A percentile compares a stretch with the other conserved stretches of the same genome.
These are phyloP conservation scores for Pseudomyrmex cubaensis DNA, from an alignment of 1,140 invertebrate genomes.

Conservation along the genomic window DNA sequence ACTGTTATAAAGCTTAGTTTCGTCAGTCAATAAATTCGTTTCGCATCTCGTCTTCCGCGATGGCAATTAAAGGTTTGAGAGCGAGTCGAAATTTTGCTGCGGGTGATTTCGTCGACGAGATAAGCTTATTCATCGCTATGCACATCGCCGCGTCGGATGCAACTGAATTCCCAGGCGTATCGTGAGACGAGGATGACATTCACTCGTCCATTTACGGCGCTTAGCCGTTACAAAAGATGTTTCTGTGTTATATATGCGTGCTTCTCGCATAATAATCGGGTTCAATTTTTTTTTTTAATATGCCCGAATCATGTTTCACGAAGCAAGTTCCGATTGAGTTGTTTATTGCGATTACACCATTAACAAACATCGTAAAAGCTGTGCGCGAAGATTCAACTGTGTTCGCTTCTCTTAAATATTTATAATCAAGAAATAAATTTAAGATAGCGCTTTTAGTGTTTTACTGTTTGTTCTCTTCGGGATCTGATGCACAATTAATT, in stretches of 20 bases:
- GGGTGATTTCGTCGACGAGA: background rate
- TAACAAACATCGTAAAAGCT: background rate
- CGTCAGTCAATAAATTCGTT: background rate
- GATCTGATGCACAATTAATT: background rate
- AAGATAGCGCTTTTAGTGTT: background rate
- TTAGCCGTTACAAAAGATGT: conserved; percentile 13
- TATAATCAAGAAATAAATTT: conserved; percentile 1
- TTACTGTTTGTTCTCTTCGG: too few relatives aligned
- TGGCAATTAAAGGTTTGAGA: conserved; percentile 42
- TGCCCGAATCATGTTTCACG: background rate
- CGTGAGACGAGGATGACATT: conserved; percentile 60
- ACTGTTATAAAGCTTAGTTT: background rate
- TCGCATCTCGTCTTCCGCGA: background rate
- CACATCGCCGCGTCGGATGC: conserved; percentile 27
- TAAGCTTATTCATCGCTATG: conserved; percentile 9
- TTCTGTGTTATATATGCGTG: background rate
- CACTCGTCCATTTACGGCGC: conserved; percentile 38
- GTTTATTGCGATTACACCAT: background rate
- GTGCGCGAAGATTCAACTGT: background rate
- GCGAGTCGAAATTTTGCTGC: conserved; percentile 37
- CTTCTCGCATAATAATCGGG: background rate
- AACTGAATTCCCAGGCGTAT: conserved; percentile 54
- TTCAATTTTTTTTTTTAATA: background rate
- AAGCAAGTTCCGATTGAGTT: background rate
- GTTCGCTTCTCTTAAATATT: background rate